Evolutionary conservation across 2,888 invertebrate species (phyloP).

Genomic region (Aromia moschata): DNA sequence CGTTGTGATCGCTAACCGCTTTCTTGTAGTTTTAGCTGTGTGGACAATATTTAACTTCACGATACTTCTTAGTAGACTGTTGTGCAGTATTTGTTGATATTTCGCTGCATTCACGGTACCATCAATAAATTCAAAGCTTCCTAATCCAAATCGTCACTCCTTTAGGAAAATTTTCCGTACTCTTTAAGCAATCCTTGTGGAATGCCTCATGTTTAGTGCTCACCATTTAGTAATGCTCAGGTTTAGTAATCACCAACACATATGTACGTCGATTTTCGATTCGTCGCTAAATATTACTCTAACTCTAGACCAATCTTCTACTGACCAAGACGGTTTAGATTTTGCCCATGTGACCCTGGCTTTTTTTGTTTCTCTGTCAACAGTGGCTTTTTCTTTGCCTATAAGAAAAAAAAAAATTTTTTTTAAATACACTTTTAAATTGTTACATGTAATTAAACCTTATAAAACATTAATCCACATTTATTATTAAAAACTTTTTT

Average conservation of each 20-base stretch:
- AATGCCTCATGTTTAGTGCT: not conserved
- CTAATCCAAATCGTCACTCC: not conserved
- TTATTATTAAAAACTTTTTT: not conserved
- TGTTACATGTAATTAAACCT: not conserved
- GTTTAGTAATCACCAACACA: not conserved
- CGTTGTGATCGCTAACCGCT: slow-evolving; percentile 2
- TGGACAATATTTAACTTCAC: slow-evolving; percentile 8
- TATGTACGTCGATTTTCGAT: not conserved
- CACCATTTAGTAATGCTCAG: not conserved
- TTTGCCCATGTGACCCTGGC: not conserved
- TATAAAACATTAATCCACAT: not conserved
- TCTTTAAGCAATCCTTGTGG: not conserved
- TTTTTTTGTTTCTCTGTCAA: not conserved
- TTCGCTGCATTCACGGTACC: not conserved
- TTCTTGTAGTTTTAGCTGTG: slow-evolving; percentile 14
- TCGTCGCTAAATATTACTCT: not conserved
- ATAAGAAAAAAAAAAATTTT: not conserved
- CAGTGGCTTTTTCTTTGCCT: not conserved
- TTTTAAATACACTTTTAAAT: not conserved
- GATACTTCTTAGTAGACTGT: slow-evolving; percentile 11
- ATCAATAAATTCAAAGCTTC: not conserved
- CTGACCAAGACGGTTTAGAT: not conserved
- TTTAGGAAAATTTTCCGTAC: not conserved
- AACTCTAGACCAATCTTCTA: not conserved
- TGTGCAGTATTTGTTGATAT: not conserved